These are phyloP conservation scores for Ptychoptera contaminata DNA, from an alignment of 2,888 invertebrate species.

Conservation along the genomic window DNA sequence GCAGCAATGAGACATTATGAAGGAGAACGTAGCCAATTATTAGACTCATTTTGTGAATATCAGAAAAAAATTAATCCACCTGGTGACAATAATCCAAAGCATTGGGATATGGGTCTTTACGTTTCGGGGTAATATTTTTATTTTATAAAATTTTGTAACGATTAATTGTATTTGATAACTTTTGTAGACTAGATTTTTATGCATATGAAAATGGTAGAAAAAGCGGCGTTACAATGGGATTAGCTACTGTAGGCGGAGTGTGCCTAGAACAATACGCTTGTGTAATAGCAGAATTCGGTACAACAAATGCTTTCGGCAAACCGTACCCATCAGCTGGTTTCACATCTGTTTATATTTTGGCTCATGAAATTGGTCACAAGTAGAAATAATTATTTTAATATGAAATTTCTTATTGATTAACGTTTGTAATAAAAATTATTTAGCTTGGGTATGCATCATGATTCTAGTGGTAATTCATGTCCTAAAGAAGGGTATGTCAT, in stretches of 20 bases:
- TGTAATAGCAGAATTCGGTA: conserved; percentile 63
- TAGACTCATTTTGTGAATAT: conserved; percentile 63
- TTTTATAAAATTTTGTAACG: background rate
- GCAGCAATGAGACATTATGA: conserved; percentile 41
- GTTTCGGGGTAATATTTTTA: conserved; percentile 43
- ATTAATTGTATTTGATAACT: background rate
- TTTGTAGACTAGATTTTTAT: conserved; percentile 50
- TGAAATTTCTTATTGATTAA: conserved; percentile 2
- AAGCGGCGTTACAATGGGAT: conserved; percentile 62
- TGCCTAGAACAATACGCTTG: conserved; percentile 57
- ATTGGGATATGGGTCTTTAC: conserved; percentile 69
- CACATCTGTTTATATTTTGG: conserved; percentile 65
- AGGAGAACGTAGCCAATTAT: conserved; percentile 46
- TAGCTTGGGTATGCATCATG: conserved; percentile 69
- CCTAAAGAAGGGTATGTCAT: conserved; percentile 65
- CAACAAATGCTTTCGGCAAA: conserved; percentile 52
- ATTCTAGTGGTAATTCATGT: conserved; percentile 54
- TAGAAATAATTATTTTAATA: conserved; percentile 26
- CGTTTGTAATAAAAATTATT: conserved; percentile 6
- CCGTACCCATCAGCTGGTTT: conserved; percentile 75
- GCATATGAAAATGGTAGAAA: conserved; percentile 50
- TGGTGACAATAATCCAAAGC: conserved; percentile 50
- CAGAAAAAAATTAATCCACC: conserved; percentile 46
- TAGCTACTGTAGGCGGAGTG: conserved; percentile 65
- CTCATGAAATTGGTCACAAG: conserved; percentile 76